Conservation (phyloP, 2,888 invertebrate species). For the Andrena minutula region DNA sequence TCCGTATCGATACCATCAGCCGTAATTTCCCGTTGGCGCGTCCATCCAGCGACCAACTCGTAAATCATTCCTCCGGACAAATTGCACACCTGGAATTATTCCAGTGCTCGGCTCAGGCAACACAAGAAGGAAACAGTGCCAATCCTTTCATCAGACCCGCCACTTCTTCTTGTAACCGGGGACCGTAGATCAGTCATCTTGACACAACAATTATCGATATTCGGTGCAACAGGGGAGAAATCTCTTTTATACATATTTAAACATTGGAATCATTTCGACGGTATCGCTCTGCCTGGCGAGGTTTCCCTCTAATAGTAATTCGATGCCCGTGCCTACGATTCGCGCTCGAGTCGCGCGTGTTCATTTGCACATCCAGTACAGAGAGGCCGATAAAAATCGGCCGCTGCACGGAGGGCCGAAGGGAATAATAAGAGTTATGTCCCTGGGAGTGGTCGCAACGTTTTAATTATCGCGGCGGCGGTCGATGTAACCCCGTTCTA, state of each 20-base stretch:
- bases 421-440: slow-evolving; percentile 65
- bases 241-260: too few species aligned
- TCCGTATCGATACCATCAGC: slow-evolving; percentile 46
- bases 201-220: slow-evolving; percentile 19
- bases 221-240: too few species aligned
- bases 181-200: slow-evolving; percentile 34
- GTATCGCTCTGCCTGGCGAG: slow-evolving; percentile 11
- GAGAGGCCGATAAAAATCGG: slow-evolving; percentile 48
- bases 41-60: slow-evolving; percentile 38
- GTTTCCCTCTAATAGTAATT: slow-evolving; percentile 24
- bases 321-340: background rate
- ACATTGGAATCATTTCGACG: background rate
- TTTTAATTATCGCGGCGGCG: slow-evolving; percentile 67
- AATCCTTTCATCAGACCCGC: slow-evolving; percentile 29
- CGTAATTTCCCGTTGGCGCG: slow-evolving; percentile 48
- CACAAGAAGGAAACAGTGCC: slow-evolving; percentile 22
- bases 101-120: slow-evolving; percentile 10
- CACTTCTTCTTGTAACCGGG: background rate
- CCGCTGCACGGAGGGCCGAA: slow-evolving; percentile 27
- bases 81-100: slow-evolving; percentile 55
- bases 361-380: slow-evolving; percentile 14
- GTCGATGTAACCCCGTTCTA: slow-evolving; percentile 53
- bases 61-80: slow-evolving; percentile 60
- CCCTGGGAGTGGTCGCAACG: slow-evolving; percentile 64
- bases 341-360: slow-evolving; percentile 6